Evolutionary conservation across 1,140 invertebrate genomes (phyloP), one percentile per base, ranked within the genome.

Genomic region (Ceratitis capitata): DNA sequence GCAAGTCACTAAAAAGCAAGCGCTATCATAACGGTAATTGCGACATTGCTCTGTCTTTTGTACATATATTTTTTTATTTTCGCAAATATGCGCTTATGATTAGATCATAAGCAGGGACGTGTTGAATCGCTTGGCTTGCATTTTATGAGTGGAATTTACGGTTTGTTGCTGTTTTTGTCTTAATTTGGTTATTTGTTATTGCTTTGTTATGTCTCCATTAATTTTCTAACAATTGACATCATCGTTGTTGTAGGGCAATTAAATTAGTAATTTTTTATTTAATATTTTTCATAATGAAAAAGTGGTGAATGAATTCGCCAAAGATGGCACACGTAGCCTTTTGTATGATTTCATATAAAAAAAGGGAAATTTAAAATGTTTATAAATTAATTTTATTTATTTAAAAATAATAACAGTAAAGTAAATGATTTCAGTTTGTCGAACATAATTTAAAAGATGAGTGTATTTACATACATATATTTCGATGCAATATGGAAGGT

Each of bases 381-480:
- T 69, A 69, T 69, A 69, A 69, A 35, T 69, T 69, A 69, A 35
- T 32, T 69, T 69, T 39, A 69, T 69, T 69, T 69, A 35, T 69
- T 14, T 19, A 69, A 32, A 69, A 16, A 64, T 64, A 64, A 29
- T 32, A 29, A 64, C 58, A 64, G n/a, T n/a, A n/a, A n/a, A n/a
- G n/a, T n/a, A 42, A 45, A 78, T 78, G 69, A 78, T 78, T 61
- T 61, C 5, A 6, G 56, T 61, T 61, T 45, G 39, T 78, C 39
- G 39, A 78, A 45, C 69, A 78, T 78, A 78, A 78, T 45, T 78
- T 78, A 78, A n/a, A n/a, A 45, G n/a, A 78, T 78, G 69, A 78
- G 39, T 16, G 9, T 23, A 45, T 26, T 6, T 64, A 64, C n/a
- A 64, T 56, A 9, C n/a, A 64, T 14, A n/a, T 32, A 32, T 26